Evolutionary conservation across 2,113 vertebrate genomes (phyloP), one percentile per base, ranked within the genome.

Genomic region (Microcebus lehilahytsara): DNA sequence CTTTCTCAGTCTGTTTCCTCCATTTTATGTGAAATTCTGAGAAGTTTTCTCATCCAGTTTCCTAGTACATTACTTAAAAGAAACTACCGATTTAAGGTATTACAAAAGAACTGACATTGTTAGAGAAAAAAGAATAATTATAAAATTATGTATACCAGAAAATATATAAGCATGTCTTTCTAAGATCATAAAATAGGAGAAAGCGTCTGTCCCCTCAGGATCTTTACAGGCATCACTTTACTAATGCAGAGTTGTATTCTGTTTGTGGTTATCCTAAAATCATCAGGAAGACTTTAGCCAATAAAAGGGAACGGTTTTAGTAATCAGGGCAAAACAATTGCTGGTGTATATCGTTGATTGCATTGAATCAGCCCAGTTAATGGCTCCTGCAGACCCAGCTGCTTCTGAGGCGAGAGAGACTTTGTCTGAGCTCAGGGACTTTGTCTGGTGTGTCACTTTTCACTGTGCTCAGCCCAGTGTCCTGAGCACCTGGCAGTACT

Each of bases 1-100:
- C 81, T 89, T 84, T 62, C 42, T 81, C 60, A 91, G 3, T 60
- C 83, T 75, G 1, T 89, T 92, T 95, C 14, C 6, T 93, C 27
- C 71, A 8, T 75, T 84, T 75, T 42, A 12, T 58, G 46, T 64
- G 46, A 60, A 71, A 42, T 58, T n/a, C 22, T 78, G 37, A 83
- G 74, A 93, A 10, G 1, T 34, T 42, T 89, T 85, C 46, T 83
- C 32, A 51, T 83, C 12, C 19, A 60, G 8, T 78, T 96, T 83
- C n/a, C 17, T 90, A 94, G 58, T 49, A 80, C 7, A 84, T 7
- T 3, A 25, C 84, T 83, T 34, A 62, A 81, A 95, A 80, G 37
- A 86, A 92, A 34, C 78, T 91, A 37, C 49, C 71, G 66, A 53
- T 64, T 79, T 69, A 85, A 79, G 75, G 27, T 49, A 56, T 79